Base-by-base conservation (phyloP, 2,113 vertebrate species). In the Xyrauchen texanus region DNA sequence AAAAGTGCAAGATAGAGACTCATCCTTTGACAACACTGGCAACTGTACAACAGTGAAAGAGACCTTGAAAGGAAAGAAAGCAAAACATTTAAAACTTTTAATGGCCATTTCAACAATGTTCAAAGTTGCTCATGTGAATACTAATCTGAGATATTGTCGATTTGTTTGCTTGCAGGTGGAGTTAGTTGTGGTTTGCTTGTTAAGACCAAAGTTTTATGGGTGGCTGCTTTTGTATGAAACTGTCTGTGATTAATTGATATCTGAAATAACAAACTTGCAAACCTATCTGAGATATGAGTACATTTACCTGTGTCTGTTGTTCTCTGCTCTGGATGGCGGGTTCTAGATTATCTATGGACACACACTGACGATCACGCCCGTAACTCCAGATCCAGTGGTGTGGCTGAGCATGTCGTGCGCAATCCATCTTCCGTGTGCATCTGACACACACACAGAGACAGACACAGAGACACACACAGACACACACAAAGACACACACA, bases 331-430 rank as follows among this genome's bases (percentile, higher is more conserved):
- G 93, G 69, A 93, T 93, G 87, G 92, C 87, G 0, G 96, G 96
- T 55, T 77, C 81, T 60, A 96, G 74, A 46, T 77, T 90, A 82
- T 92, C 89, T n/a, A 96, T 88, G 0, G 83, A 84, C 64, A 93
- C 90, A 34, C 96, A 97, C 76, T 58, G 89, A 79, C 82, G 90
- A 8, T 90, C 86, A 0, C 65, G 65, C 21, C 88, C 85, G 7
- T 93, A 95, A 85, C 94, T 96, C 96, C 95, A 96, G 0, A 96
- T 88, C 95, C 95, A 97, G 63, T 95, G 94, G 86, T 92, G 90
- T 65, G 77, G 77, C 87, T 90, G 86, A 2, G 75, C n/a, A 13
- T 92, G 93, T n/a, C 90, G 88, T 9, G 45, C 15, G 55, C 96
- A 96, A 61, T 91, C 81, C 65, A 87, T 79, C 84, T 91, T 93